Evolutionary conservation across 2,113 vertebrate genomes (phyloP), one percentile per base, ranked within the genome.

Genomic region (Smithornis capensis): DNA sequence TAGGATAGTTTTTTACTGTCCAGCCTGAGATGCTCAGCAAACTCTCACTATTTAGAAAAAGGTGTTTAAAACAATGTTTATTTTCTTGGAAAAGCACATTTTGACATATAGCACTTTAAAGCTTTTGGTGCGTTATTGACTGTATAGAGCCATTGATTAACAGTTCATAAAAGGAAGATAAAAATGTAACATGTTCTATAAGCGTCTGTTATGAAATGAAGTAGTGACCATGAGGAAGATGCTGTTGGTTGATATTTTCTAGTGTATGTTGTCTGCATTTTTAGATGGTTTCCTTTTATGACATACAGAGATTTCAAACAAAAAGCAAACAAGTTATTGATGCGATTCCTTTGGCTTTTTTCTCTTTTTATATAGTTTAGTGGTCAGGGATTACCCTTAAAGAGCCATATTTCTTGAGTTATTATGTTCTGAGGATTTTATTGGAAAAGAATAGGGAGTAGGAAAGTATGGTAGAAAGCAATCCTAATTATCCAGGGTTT

Each of bases 401-500:
- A 85, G 24, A 69, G 22, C 6, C 19, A 2, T 91, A 49, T 74
- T 90, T 83, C 62, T 44, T 77, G 40, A 81, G n/a, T 60, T 78
- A 12, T 35, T 80, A 47, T 53, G 5, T 92, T 67, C 52, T 83
- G 40, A n/a, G 16, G 47, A 68, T 95, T 93, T 95, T 90, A 44
- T 37, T 69, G 56, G 49, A 45, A 91, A 70, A 7, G 1, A 49
- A 50, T 24, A 42, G 12, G 71, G 47, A 68, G 17, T 53, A 93
- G 42, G 37, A 49, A 81, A 94, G 55, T 45, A 42, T 81, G 40
- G 53, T 90, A 75, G 86, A 87, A 92, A 90, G 52, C 79, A 96
- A 68, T 56, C 31, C 76, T 90, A 82, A 94, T 97, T 96, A 94
- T 92, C 92, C 90, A 83, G 90, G n/a, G 59, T 65, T 84, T 87